Evolutionary conservation across 2,888 invertebrate genomes (phyloP), one percentile per base, ranked within the genome.

Genomic region (Drosophila cognata): DNA sequence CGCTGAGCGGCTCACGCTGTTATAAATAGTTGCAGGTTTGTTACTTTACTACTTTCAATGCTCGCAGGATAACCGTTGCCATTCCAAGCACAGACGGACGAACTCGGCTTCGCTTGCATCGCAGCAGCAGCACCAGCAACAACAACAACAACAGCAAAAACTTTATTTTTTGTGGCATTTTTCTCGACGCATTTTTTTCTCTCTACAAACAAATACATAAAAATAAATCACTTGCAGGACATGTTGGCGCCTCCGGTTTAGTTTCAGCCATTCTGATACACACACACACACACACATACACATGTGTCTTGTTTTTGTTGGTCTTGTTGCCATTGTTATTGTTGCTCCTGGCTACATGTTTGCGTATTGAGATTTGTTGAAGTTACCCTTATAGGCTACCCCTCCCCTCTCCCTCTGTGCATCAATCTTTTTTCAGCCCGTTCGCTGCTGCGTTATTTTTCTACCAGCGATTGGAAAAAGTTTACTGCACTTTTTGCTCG

Each of bases 181-280:
- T 87, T 74, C 63, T 64, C 68, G 46, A 57, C 53, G 61, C 53
- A 25, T 70, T 74, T 76, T 74, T 84, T 84, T 57, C 79, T 46
- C 69, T 78, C 85, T 78, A 71, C 77, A 82, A 89, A 88, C 84
- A 89, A 89, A 90, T 90, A 90, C 90, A 89, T 89, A 89, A 89
- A 91, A 91, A 91, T 91, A 91, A 91, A 91, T 91, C 91, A 91
- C 91, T 89, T 90, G 86, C 87, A 91, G 91, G 91, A 91, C 91
- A 91, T 91, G 90, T 89, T 91, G 92, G 91, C 92, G 91, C 91
- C 92, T 91, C 88, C 85, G 84, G 86, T 88, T 91, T 88, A 83
- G 81, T 82, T 83, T 80, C 71, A 71, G 67, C 81, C 61, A 79
- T 77, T 74, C 60, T 53, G 79, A 66, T 35, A 58, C 66, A 79